Evolutionary conservation across 2,888 invertebrate genomes (phyloP).

Genomic region (Aproaerema taeniolella): DNA sequence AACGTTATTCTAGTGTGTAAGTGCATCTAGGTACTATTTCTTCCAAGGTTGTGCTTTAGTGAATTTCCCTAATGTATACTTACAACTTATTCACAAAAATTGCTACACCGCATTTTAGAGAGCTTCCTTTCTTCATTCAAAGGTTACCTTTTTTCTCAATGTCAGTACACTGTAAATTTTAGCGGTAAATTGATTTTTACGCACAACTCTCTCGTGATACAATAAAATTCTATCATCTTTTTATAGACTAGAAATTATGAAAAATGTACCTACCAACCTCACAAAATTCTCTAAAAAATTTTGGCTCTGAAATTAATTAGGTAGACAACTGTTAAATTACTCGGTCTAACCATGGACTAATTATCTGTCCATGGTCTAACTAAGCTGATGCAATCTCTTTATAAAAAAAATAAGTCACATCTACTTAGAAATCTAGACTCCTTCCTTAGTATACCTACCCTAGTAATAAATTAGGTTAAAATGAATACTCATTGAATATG

Average conservation of each 20-base stretch:
- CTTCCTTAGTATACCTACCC: no score
- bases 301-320: no score
- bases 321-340: no score
- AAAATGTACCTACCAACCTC: no score
- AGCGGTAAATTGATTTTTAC: conserved; percentile 48
- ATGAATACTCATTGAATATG: no score
- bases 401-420: no score
- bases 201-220: conserved; percentile 70
- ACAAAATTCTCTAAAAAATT: no score
- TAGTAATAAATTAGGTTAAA: no score
- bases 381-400: no score
- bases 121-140: conserved; percentile 34
- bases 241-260: conserved; percentile 33
- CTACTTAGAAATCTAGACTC: no score
- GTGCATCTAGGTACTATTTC: conserved; percentile 73
- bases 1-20: conserved; percentile 67
- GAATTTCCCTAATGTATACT: conserved; percentile 58
- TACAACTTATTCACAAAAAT: conserved; percentile 36
- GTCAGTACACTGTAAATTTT: conserved; percentile 47
- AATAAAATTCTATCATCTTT: conserved; percentile 30
- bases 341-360: no score
- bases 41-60: conserved; percentile 77
- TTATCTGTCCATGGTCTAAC: no score
- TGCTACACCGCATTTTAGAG: conserved; percentile 31
- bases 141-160: conserved; percentile 34